Conservation (phyloP, 2,797 vertebrate species). For the Urosaurus nigricauda region DNA sequence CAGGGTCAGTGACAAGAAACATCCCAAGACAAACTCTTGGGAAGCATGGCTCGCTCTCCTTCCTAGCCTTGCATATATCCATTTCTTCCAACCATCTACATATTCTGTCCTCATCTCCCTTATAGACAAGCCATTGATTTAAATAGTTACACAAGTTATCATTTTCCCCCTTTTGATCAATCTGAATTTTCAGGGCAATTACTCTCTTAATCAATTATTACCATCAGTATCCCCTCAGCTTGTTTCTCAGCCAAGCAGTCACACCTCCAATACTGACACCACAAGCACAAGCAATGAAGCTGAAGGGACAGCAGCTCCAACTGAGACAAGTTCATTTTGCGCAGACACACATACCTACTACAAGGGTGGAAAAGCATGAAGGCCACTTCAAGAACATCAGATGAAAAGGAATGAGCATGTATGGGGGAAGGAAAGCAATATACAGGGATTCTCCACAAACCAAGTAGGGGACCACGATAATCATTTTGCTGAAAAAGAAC, state of each 20-base stretch:
- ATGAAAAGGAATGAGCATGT: slow-evolving; percentile 69
- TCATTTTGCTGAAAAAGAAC: slow-evolving; percentile 56
- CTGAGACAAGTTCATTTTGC: slow-evolving; percentile 69
- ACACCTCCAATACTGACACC: slow-evolving; percentile 78
- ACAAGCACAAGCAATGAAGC: slow-evolving; percentile 82
- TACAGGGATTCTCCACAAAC: not conserved
- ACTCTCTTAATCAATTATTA: slow-evolving; percentile 86
- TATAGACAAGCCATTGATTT: slow-evolving; percentile 82
- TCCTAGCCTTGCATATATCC: slow-evolving; percentile 65
- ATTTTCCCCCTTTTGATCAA: slow-evolving; percentile 86
- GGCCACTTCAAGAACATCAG: slow-evolving; percentile 83
- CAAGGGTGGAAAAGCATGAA: slow-evolving; percentile 81
- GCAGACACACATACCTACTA: slow-evolving; percentile 64
- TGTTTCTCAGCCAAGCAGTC: slow-evolving; percentile 80
- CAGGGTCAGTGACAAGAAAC: slow-evolving; percentile 83
- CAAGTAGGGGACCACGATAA: slow-evolving; percentile 23
- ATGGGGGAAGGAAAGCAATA: slow-evolving; percentile 39
- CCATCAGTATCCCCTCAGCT: slow-evolving; percentile 81
- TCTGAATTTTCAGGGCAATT: slow-evolving; percentile 86
- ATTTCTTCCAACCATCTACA: slow-evolving; percentile 78
- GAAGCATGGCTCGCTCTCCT: slow-evolving; percentile 78
- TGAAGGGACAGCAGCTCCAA: slow-evolving; percentile 66
- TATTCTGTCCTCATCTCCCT: slow-evolving; percentile 78
- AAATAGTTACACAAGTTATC: slow-evolving; percentile 85
- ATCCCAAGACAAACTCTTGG: slow-evolving; percentile 79